Base-by-base conservation (phyloP, 2,888 invertebrate species). In the Corythucha ciliata region DNA sequence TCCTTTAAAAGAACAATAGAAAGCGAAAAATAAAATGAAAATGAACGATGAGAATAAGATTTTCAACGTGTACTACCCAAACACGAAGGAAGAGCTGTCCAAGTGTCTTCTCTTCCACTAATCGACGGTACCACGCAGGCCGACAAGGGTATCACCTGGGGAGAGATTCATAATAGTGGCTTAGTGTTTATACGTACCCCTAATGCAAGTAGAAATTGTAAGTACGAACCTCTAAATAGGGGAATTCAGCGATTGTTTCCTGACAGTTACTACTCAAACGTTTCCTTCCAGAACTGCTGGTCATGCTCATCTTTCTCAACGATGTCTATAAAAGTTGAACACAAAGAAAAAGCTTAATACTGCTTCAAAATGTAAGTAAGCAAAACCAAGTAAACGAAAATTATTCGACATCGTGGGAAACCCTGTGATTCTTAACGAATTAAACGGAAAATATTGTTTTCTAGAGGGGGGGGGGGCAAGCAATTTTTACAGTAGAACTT, bases 121-220 rank as follows among this genome's bases (percentile, higher is more conserved):
- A 59, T 45, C n/a, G 58, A 49, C 16, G 60, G 50, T 10, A 60
- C 55, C 34, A 76, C 70, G 57, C 76, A 75, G 52, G 75, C 77
- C 2, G 77, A 73, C 32, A 80, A 64, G 4, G 78, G 79, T 62
- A 80, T 80, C n/a, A 80, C 79, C 65, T 79, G 45, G 4, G 56
- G 25, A 34, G 24, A 40, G 45, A 33, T 16, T 33, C 40, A 45
- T 47, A 8, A 14, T 7, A 10, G 18, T 14, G 10, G 7, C 6
- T 44, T 8, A 45, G 24, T 18, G 8, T 8, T 14, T n/a, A 37
- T n/a, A 14, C 10, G 18, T 39, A 22, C 20, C 3, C 18, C n/a
- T 33, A n/a, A 24, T 20, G 39, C 21, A 39, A 10, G 39, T n/a
- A 22, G 22, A 22, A n/a, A 24, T 39, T 39, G 40, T n/a, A 42